A percentile compares a stretch with the other conserved stretches of the same genome.
Evolutionary conservation across 2,797 vertebrate species (phyloP).

Genomic region (Ctenopoma multispine): DNA sequence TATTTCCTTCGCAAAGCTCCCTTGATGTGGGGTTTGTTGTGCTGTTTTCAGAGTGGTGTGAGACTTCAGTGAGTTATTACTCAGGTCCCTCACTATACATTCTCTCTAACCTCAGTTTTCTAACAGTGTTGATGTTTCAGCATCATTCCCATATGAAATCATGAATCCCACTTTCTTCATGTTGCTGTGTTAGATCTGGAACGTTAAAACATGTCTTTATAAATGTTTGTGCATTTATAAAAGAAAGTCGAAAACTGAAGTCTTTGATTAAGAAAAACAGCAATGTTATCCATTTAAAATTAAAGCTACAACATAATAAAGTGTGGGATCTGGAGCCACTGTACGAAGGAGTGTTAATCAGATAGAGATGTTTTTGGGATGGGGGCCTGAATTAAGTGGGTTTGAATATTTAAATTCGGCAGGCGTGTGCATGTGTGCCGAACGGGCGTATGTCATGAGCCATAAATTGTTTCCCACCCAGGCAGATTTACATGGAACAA

Average conservation of each 20-base stretch:
- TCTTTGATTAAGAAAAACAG: too few species aligned
- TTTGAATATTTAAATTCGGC: conserved; percentile 50
- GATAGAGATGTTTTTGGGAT: conserved; percentile 28
- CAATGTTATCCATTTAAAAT: too few species aligned
- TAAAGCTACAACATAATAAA: too few species aligned
- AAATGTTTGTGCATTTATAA: too few species aligned
- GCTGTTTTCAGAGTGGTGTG: conserved; percentile 75
- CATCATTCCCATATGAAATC: conserved; percentile 10
- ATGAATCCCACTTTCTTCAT: conserved; percentile 1
- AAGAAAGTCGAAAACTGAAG: too few species aligned
- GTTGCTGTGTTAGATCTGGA: not conserved
- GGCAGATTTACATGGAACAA: conserved; percentile 66
- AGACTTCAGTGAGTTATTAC: conserved; percentile 74
- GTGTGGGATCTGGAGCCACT: too few species aligned
- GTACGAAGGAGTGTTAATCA: not conserved
- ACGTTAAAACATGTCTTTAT: too few species aligned
- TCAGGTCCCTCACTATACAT: conserved; percentile 53
- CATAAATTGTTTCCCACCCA: conserved; percentile 71
- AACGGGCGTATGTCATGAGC: conserved; percentile 54
- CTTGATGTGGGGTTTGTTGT: conserved; percentile 80
- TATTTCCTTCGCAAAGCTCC: conserved; percentile 82
- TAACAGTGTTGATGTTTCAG: conserved; percentile 7
- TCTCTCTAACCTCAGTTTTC: conserved; percentile 60
- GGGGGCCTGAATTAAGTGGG: conserved; percentile 4
- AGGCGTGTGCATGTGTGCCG: conserved; percentile 30